Evolutionary conservation across 2,797 vertebrate genomes (phyloP).

Genomic region (Ptychadena robeensis): DNA sequence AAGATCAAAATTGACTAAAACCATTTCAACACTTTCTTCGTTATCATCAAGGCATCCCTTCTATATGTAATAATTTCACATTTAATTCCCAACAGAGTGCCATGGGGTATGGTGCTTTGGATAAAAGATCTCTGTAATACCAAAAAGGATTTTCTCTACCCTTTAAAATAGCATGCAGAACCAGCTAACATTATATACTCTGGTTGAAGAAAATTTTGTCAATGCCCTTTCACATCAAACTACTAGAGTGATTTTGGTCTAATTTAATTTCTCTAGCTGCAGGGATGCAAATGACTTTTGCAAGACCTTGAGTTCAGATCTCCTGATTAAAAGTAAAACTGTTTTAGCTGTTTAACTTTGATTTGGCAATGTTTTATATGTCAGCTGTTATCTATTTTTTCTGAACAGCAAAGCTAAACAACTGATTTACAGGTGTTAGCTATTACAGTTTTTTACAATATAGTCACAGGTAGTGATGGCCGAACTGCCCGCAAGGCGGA

Average conservation of each 20-base stretch:
- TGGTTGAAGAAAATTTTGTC: slow-evolving; percentile 2
- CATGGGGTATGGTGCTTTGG: neutral
- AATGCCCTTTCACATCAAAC: slow-evolving; percentile 40
- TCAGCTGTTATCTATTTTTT: neutral
- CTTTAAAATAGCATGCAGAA: neutral
- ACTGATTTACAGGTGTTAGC: neutral
- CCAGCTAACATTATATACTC: neutral
- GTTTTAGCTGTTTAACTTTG: slow-evolving; percentile 9
- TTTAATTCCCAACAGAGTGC: neutral
- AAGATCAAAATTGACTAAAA: neutral
- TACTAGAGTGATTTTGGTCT: slow-evolving; percentile 35
- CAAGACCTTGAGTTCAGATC: slow-evolving; percentile 42
- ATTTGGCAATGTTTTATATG: neutral
- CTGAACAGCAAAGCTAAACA: neutral
- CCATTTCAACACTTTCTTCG: neutral
- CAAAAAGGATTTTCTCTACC: neutral
- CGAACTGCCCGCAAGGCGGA: too few relatives aligned
- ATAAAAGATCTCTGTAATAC: neutral
- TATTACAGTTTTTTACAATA: neutral
- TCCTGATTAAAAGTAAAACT: slow-evolving; percentile 30
- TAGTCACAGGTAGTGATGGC: neutral
- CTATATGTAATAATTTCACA: neutral
- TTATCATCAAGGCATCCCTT: neutral
- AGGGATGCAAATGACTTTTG: slow-evolving; percentile 49
- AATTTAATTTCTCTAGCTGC: slow-evolving; percentile 52